Conservation (phyloP, 2,888 invertebrate species). For the Pecten maximus region DNA sequence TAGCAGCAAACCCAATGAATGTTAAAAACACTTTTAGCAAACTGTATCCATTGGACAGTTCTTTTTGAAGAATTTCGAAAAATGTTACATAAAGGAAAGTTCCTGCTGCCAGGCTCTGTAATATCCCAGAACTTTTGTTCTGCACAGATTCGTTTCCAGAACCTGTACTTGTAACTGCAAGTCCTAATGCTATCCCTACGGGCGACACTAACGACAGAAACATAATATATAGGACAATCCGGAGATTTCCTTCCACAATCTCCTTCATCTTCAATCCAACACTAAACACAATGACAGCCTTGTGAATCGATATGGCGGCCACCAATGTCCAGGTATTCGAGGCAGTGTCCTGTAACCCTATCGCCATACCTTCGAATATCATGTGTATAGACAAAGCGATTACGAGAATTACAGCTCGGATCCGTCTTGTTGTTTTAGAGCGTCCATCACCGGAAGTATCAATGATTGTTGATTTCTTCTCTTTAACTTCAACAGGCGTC, state of each 20-base stretch:
- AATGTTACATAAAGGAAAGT: slow-evolving; percentile 96
- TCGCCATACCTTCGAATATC: slow-evolving; percentile 85
- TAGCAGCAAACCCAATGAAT: slow-evolving; percentile 68
- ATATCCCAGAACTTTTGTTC: slow-evolving; percentile 77
- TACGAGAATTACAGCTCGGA: slow-evolving; percentile 83
- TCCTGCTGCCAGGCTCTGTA: slow-evolving; percentile 93
- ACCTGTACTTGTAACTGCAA: slow-evolving; percentile 54
- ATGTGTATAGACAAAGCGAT: slow-evolving; percentile 85
- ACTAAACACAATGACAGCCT: slow-evolving; percentile 84
- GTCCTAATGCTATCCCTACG: slow-evolving; percentile 62
- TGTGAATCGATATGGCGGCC: slow-evolving; percentile 84
- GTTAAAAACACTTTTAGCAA: slow-evolving; percentile 77
- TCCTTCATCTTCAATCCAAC: slow-evolving; percentile 83
- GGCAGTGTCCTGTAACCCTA: slow-evolving; percentile 83
- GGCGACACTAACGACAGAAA: slow-evolving; percentile 62
- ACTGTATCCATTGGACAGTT: slow-evolving; percentile 76
- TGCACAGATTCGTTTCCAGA: slow-evolving; percentile 46
- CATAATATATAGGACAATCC: slow-evolving; percentile 52
- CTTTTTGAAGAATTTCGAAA: slow-evolving; percentile 93
- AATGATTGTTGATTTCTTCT: neutral
- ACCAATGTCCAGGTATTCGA: slow-evolving; percentile 76
- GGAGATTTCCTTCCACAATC: slow-evolving; percentile 70
- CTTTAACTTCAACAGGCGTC: neutral
- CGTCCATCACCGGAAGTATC: slow-evolving; percentile 11
- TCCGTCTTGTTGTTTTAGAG: neutral